These are phyloP conservation scores for Styela clava DNA, from an alignment of 23 tunicate species.

Conservation along the genomic window DNA sequence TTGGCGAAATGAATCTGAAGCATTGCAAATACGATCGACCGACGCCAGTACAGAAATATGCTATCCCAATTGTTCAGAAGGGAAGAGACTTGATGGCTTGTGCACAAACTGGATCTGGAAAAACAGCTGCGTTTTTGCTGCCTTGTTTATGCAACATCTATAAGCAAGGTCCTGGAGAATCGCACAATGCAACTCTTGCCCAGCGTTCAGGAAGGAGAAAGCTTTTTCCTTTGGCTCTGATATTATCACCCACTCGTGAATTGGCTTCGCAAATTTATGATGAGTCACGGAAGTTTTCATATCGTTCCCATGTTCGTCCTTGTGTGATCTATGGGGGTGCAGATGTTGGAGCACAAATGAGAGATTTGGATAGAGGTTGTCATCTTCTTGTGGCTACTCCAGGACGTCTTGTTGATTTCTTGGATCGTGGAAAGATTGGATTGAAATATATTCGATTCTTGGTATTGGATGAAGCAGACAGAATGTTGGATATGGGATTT, in stretches of 20 bases:
- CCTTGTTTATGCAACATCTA: constrained; percentile 81
- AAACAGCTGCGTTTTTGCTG: constrained; percentile 97
- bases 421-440: constrained; percentile 97
- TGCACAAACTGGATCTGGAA: constrained; percentile 99
- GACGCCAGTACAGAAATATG: constrained; percentile 99
- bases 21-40: constrained; percentile 86
- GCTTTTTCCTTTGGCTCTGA: constrained; percentile 85
- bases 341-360: constrained; percentile 99
- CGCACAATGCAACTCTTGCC: constrained; percentile 64
- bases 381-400: constrained; percentile 99
- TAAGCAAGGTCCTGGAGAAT: constrained; percentile 90
- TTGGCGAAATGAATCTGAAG: constrained; percentile 77
- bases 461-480: constrained; percentile 92
- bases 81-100: constrained; percentile 98
- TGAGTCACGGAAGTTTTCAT: constrained; percentile 96
- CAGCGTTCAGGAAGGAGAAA: constrained; percentile 86
- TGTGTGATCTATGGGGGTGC: constrained; percentile 99
- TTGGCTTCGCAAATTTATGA: constrained; percentile 97
- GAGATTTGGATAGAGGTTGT: constrained; percentile 98
- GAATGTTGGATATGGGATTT: constrained; percentile 99
- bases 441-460: constrained; percentile 82
- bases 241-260: constrained; percentile 97
- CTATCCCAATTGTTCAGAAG: constrained; percentile 82
- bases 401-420: constrained; percentile 92
- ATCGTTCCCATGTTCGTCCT: constrained; percentile 97